Conservation (phyloP, 2,888 invertebrate genomes). For the Synanthedon tipuliformis region DNA sequence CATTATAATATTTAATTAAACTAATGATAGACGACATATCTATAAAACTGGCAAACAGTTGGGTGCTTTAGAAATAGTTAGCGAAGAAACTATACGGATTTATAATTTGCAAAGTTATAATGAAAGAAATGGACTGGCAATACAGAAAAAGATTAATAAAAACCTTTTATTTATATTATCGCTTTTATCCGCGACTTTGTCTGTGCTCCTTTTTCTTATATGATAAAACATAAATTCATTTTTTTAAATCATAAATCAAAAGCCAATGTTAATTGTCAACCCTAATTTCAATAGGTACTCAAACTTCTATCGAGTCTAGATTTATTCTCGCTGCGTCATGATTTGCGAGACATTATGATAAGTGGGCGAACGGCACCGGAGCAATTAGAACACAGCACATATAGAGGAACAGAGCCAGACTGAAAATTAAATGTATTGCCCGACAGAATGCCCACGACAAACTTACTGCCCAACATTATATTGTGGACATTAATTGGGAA, state of each 20-base stretch:
- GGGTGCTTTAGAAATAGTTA: too few species aligned
- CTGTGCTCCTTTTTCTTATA: too few species aligned
- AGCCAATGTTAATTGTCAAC: slow-evolving; percentile 12
- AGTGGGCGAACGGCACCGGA: slow-evolving; percentile 52
- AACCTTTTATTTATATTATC: too few species aligned
- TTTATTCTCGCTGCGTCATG: slow-evolving; percentile 53
- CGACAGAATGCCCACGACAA: slow-evolving; percentile 29
- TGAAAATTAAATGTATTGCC: slow-evolving; percentile 49
- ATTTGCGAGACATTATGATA: slow-evolving; percentile 69
- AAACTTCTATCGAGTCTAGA: slow-evolving; percentile 42
- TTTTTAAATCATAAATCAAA: not conserved
- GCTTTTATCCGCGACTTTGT: too few species aligned
- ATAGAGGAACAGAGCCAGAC: slow-evolving; percentile 7
- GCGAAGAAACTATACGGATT: too few species aligned
- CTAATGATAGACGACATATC: too few species aligned
- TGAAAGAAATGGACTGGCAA: too few species aligned
- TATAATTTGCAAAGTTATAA: too few species aligned
- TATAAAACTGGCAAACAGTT: too few species aligned
- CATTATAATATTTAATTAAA: too few species aligned
- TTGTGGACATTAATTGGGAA: not conserved
- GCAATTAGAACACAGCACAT: slow-evolving; percentile 55
- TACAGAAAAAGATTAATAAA: too few species aligned
- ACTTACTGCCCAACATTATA: slow-evolving; percentile 17
- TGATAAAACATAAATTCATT: too few species aligned
- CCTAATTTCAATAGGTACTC: slow-evolving; percentile 25